phyloP scores from a whole-genome alignment of 1,140 invertebrate species.

The Drosophila asahinai region DNA sequence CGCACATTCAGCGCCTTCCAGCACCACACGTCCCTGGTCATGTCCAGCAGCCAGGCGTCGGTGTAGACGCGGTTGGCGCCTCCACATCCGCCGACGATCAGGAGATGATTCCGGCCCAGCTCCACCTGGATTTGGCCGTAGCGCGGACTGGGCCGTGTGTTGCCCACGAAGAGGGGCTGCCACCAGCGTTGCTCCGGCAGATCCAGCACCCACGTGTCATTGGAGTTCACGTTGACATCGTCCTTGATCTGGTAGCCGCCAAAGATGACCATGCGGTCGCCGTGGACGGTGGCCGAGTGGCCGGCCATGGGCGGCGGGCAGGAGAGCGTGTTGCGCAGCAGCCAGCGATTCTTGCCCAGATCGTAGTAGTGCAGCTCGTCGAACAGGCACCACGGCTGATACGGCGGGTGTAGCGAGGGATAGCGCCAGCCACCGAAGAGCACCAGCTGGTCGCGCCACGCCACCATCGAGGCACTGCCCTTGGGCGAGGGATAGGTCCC shows the following conservation, averaged over 20 bases:
- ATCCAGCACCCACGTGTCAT: constrained; percentile 96
- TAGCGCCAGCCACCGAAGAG: constrained; percentile 98
- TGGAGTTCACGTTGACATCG: constrained; percentile 89
- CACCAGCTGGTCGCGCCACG: constrained; percentile 93
- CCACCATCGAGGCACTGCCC: constrained; percentile 96
- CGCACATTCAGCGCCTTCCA: constrained; percentile 93
- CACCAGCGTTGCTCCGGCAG: constrained; percentile 91
- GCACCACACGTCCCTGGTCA: constrained; percentile 89
- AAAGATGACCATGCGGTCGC: constrained; percentile 96
- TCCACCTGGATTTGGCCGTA: constrained; percentile 96
- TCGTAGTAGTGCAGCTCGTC: constrained; percentile 97
- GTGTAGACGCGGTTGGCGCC: constrained; percentile 87
- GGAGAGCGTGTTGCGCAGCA: constrained; percentile 88
- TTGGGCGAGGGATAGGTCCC: constrained; percentile 98
- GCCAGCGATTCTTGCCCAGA: constrained; percentile 94
- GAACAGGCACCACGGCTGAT: constrained; percentile 95
- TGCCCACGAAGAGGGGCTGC: constrained; percentile 89
- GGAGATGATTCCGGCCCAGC: constrained; percentile 89
- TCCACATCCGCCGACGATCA: constrained; percentile 90
- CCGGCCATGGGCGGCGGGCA: constrained; percentile 93
- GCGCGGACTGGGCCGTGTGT: constrained; percentile 90
- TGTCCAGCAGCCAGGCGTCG: constrained; percentile 89
- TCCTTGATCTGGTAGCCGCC: constrained; percentile 89
- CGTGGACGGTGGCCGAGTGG: constrained; percentile 96
- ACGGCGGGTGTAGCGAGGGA: constrained; percentile 95